A percentile compares a stretch with the other conserved stretches of the same genome.
Conservation (phyloP, 1,140 invertebrate genomes). For the Sitophilus oryzae region DNA sequence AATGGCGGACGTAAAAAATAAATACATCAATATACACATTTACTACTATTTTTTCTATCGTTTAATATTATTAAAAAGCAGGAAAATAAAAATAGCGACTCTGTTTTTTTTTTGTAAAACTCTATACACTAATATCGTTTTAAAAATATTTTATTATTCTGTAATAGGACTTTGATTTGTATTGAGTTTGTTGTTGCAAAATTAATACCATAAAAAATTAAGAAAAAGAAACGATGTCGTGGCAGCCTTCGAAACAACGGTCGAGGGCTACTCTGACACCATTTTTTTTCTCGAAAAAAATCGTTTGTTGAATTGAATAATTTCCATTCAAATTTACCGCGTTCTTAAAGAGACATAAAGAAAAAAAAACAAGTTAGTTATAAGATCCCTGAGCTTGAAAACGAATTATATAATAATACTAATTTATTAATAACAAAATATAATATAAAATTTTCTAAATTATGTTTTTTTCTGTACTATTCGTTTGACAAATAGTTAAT, state of each 20-base stretch:
- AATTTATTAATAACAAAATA: conserved; percentile 21
- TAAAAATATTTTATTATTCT: conserved; percentile 22
- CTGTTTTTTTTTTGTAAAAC: conserved; percentile 7
- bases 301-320: too few species aligned
- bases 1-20: conserved; percentile 19
- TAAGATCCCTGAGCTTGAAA: conserved; percentile 35
- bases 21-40: conserved; percentile 18
- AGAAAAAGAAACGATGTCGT: too few species aligned
- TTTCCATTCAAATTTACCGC: too few species aligned
- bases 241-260: too few species aligned
- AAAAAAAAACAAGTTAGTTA: conserved; percentile 13
- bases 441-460: too few species aligned
- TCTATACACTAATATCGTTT: conserved; percentile 8
- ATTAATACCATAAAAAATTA: not conserved
- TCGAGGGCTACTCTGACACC: too few species aligned
- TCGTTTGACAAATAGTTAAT: too few species aligned
- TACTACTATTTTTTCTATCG: too few species aligned
- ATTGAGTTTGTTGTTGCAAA: not conserved
- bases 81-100: conserved; percentile 12
- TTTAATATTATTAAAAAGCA: conserved; percentile 10
- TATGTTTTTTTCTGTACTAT: too few species aligned
- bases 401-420: conserved; percentile 29
- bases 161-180: not conserved
- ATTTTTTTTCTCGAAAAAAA: too few species aligned
- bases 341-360: not conserved